These are phyloP conservation scores for Cromileptes altivelis DNA, from an alignment of 2,113 vertebrate genomes.

Conservation along the genomic window DNA sequence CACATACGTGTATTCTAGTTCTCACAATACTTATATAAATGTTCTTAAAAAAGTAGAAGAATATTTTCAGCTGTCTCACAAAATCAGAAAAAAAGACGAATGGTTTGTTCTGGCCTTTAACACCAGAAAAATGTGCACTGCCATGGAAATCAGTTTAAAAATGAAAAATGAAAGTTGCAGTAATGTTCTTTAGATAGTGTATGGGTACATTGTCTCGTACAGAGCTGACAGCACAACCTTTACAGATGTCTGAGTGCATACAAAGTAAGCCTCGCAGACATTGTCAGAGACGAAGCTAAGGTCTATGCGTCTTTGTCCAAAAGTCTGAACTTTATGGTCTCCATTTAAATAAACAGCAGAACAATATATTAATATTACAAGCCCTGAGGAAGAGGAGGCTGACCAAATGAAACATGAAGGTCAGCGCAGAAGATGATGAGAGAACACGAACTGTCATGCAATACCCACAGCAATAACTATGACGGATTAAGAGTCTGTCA, in stretches of 20 bases:
- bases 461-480: constrained; percentile 72
- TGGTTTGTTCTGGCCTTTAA: constrained; percentile 35
- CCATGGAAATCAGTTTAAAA: constrained; percentile 21
- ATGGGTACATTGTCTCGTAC: constrained; percentile 11
- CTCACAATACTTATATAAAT: neutral
- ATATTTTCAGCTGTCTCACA: neutral
- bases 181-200: neutral
- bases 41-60: neutral
- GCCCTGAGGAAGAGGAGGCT: constrained; percentile 45
- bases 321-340: constrained; percentile 30
- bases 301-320: constrained; percentile 38
- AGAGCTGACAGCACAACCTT: constrained; percentile 41
- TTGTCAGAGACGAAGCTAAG: constrained; percentile 16
- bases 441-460: constrained; percentile 72
- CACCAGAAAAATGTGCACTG: neutral
- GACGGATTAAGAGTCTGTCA: constrained; percentile 71
- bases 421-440: constrained; percentile 68
- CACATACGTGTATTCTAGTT: neutral
- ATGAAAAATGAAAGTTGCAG: constrained; percentile 11
- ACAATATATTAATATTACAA: constrained; percentile 57
- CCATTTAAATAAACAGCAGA: constrained; percentile 69
- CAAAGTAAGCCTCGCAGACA: constrained; percentile 20
- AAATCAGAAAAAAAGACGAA: neutral
- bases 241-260: constrained; percentile 17
- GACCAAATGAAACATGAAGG: constrained; percentile 75